These are phyloP conservation scores for Harpagoxenus sublaevis DNA, from an alignment of 2,888 invertebrate genomes.

Conservation along the genomic window DNA sequence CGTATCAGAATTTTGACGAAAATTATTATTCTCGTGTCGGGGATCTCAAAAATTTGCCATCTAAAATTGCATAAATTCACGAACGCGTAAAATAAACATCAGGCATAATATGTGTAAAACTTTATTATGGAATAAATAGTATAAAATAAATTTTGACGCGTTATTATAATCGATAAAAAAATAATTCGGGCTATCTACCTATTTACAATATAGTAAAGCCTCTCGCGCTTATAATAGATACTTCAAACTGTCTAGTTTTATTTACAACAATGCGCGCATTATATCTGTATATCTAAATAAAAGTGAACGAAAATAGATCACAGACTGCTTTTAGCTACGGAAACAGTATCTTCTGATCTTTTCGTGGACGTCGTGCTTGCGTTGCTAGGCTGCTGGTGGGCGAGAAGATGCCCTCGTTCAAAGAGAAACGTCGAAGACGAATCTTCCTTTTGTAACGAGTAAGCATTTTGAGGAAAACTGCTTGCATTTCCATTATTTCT, in stretches of 20 bases:
- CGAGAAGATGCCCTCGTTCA: slow-evolving; percentile 66
- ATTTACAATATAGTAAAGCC: slow-evolving; percentile 34
- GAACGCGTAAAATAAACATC: slow-evolving; percentile 5
- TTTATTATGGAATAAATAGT: slow-evolving; percentile 44
- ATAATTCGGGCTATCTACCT: not conserved
- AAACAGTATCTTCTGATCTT: slow-evolving; percentile 66
- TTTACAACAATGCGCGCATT: slow-evolving; percentile 8
- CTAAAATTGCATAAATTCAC: not conserved
- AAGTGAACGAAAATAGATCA: slow-evolving; percentile 26
- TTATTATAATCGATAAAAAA: slow-evolving; percentile 31
- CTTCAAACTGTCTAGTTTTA: not conserved
- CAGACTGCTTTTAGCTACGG: slow-evolving; percentile 70
- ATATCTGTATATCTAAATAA: not conserved
- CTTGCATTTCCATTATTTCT: slow-evolving; percentile 47
- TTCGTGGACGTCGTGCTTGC: slow-evolving; percentile 68
- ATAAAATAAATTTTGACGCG: slow-evolving; percentile 24
- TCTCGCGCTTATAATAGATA: not conserved
- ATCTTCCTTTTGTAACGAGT: slow-evolving; percentile 62
- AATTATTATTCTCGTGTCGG: not conserved
- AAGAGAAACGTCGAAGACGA: slow-evolving; percentile 69
- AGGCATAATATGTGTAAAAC: slow-evolving; percentile 23
- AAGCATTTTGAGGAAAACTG: slow-evolving; percentile 57
- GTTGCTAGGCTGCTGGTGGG: slow-evolving; percentile 71
- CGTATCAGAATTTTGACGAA: not conserved
- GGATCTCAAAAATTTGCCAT: not conserved